Percentiles rank a stretch among this genome's conserved stretches.
Conservation (phyloP, 2,113 vertebrate genomes). For the human region GRCh38 chr4:91396501-91397000, state of each 20-base stretch:
- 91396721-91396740: not conserved
- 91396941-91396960: not conserved
- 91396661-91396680: not conserved
- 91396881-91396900: not conserved
- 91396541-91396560: not conserved
- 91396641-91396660: not conserved
- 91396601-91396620: constrained; percentile 33
- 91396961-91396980: not conserved
- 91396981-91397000: not conserved
- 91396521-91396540: not conserved
- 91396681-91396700: constrained; percentile 40
- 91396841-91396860: not conserved
- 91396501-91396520: not conserved
- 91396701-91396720: not conserved
- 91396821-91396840: not conserved
- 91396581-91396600: not conserved
- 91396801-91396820: not conserved
- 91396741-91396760: constrained; percentile 38
- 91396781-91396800: not conserved
- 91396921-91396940: not conserved
- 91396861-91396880: not conserved
- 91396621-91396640: not conserved
- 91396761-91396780: not conserved
- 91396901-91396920: not conserved
- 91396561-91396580: constrained; percentile 41